Conservation (phyloP, 2,888 invertebrate species). For the Mimachlamys varia region DNA sequence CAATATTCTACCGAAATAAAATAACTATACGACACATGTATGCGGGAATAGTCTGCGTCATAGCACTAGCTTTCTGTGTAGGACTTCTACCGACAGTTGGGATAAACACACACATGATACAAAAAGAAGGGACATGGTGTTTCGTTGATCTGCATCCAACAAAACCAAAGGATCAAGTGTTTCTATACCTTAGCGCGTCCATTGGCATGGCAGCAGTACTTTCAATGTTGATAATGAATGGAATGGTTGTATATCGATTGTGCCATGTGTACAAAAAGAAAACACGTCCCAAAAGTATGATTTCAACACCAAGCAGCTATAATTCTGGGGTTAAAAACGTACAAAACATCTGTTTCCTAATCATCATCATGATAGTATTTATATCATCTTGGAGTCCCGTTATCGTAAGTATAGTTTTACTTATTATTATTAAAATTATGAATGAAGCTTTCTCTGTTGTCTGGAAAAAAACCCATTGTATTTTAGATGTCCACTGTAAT, state of each 20-base stretch:
- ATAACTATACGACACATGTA: background rate
- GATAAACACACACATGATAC: background rate
- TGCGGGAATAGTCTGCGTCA: background rate
- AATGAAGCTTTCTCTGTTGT: background rate
- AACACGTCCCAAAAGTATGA: background rate
- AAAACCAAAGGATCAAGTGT: background rate
- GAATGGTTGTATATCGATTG: background rate
- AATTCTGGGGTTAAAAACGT: background rate
- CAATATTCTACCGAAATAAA: background rate
- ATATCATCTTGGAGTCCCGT: background rate
- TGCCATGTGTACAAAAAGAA: background rate
- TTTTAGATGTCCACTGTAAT: no score
- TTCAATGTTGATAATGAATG: background rate
- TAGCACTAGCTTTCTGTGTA: background rate
- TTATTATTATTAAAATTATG: background rate
- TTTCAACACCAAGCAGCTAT: background rate
- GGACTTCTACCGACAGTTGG: background rate
- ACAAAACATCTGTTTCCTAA: background rate
- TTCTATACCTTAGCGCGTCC: background rate
- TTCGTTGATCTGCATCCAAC: background rate
- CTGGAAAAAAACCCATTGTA: no score
- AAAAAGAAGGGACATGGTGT: slow-evolving; percentile 3
- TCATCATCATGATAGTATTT: background rate
- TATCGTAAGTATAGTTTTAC: background rate
- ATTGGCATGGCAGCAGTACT: background rate